Conservation (phyloP, 2,113 vertebrate genomes). For the Xenotilapia longispinis region DNA sequence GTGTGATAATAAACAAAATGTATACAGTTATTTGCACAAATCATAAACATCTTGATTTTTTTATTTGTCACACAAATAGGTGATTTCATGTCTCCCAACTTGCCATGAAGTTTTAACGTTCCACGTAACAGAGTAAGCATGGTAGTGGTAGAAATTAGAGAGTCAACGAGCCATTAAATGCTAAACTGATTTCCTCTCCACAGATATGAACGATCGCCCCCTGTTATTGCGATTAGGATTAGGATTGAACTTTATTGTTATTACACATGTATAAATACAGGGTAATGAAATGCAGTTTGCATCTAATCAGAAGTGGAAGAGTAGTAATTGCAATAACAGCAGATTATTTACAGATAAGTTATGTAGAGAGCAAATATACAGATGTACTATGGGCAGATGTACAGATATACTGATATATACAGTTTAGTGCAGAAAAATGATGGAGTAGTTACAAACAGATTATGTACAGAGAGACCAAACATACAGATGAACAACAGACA, state of each 20-base stretch:
- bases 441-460: no score
- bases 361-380: not conserved
- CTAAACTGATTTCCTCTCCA: not conserved
- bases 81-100: not conserved
- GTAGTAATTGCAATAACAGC: not conserved
- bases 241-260: not conserved
- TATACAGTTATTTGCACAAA: not conserved
- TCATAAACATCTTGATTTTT: not conserved
- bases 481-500: not conserved
- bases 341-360: not conserved
- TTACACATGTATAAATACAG: not conserved
- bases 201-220: not conserved
- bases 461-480: no score
- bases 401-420: no score
- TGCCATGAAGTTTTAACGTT: not conserved
- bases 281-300: not conserved
- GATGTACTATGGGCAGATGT: no score
- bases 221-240: not conserved
- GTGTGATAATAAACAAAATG: not conserved
- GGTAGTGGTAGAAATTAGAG: not conserved
- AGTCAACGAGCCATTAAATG: not conserved
- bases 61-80: not conserved
- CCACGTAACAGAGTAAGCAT: rapidly evolving
- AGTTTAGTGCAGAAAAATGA: no score
- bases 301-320: not conserved